Percentiles rank a stretch among this genome's conserved stretches.
Conservation (phyloP, 2,888 invertebrate genomes). For the Thysanoteuthis rhombus region DNA sequence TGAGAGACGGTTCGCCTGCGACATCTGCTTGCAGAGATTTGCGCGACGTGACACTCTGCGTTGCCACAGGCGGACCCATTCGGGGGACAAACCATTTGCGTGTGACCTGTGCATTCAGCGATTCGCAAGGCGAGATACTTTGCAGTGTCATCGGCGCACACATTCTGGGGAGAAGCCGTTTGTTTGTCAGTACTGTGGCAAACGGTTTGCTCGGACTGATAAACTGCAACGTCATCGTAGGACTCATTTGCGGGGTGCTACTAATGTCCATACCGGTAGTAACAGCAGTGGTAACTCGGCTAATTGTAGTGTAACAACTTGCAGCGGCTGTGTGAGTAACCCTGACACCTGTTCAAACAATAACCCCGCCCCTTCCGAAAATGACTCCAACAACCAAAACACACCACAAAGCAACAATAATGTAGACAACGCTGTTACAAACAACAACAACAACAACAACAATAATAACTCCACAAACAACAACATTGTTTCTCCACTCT, state of each 20-base stretch:
- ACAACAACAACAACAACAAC: not conserved
- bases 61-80: constrained; percentile 17
- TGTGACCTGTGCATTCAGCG: constrained; percentile 23
- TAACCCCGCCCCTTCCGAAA: not conserved
- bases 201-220: constrained; percentile 17
- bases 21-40: not conserved
- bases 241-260: not conserved
- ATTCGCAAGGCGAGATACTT: not conserved
- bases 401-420: not conserved
- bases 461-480: not conserved
- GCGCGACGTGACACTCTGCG: constrained; percentile 12
- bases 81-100: constrained; percentile 15
- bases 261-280: not conserved
- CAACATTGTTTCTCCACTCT: not conserved
- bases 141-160: constrained; percentile 19
- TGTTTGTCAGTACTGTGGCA: not conserved
- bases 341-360: not conserved
- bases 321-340: not conserved
- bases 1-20: constrained; percentile 14
- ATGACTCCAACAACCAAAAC: not conserved
- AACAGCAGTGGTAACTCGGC: not conserved
- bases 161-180: constrained; percentile 20
- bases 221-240: constrained; percentile 16
- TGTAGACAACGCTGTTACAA: not conserved
- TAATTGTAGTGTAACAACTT: too few species aligned